Conservation (phyloP, 2,888 invertebrate species). For the Cheilosia vernalis region DNA sequence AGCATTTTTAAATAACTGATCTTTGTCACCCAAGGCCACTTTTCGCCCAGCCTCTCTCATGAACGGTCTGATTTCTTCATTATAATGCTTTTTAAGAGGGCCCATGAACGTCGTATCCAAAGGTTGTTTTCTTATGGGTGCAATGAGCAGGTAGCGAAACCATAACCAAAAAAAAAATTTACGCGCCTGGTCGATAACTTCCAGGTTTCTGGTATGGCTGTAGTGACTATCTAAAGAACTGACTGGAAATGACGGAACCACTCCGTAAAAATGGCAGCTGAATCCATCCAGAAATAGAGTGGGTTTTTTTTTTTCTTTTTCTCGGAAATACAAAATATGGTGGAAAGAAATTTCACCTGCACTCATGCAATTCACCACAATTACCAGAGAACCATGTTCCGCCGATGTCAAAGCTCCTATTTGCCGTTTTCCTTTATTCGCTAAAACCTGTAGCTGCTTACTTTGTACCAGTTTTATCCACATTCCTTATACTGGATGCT, state of each 20-base stretch:
- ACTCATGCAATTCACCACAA: constrained; percentile 15
- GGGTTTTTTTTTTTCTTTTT: too few species aligned
- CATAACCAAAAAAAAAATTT: too few species aligned
- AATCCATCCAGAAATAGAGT: constrained; percentile 29
- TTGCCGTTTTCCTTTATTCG: constrained; percentile 34
- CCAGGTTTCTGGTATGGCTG: too few species aligned
- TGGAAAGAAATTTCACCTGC: constrained; percentile 33
- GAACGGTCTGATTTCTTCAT: not conserved
- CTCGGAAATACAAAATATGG: constrained; percentile 27
- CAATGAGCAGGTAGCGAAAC: too few species aligned
- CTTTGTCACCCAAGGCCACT: not conserved
- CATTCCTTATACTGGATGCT: not conserved
- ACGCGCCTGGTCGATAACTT: too few species aligned
- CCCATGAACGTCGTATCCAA: too few species aligned
- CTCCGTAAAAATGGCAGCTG: constrained; percentile 14
- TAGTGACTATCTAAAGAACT: too few species aligned
- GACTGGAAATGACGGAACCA: constrained; percentile 12
- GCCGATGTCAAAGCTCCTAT: constrained; percentile 32
- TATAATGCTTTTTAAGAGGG: too few species aligned
- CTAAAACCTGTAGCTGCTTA: not conserved
- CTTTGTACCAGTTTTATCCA: not conserved
- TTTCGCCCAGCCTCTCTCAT: not conserved
- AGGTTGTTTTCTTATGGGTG: too few species aligned
- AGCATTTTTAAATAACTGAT: not conserved
- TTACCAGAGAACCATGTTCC: constrained; percentile 27